Evolutionary conservation across 2,888 invertebrate species (phyloP), one percentile per base, ranked within the genome.

Genomic region (Drosophila prolongata): DNA sequence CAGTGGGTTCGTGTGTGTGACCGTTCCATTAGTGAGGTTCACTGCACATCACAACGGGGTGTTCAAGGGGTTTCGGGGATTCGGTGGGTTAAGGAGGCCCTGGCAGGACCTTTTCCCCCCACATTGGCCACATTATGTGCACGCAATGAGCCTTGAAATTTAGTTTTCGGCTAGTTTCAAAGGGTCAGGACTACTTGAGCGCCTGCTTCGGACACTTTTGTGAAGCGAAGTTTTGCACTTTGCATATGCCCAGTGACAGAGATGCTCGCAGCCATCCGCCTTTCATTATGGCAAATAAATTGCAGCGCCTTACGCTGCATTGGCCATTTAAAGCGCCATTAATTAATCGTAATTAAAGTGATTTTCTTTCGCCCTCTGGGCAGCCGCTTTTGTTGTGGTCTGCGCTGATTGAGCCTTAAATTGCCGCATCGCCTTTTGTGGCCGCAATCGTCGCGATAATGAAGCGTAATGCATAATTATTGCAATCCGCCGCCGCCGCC

Each of bases 71-170:
- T 40, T 47, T 11, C 53, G 53, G 53, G 40, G 6, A 30, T 11
- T 6, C 24, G 16, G 40, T 30, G 11, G 19, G 43, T 1, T 3
- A 34, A 3, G 16, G n/a, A 13, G 59, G 47, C 27, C 54, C 59
- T 75, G 62, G 34, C 35, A 43, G 52, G 69, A 69, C 70, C 66
- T 42, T 24, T 9, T 8, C 30, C 58, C 59, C 71, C 72, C 62
- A 57, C 60, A 53, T 78, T 86, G 83, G 83, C 83, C 85, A 89
- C 87, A 89, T 89, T 85, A 89, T 85, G 84, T 79, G 85, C 87
- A 89, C 79, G 81, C 85, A 85, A 85, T 85, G 85, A 85, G 85
- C 89, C 85, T 85, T 85, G 89, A 85, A 85, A 85, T 85, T 85
- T 87, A 89, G 87, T 85, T 84, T 88, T 85, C 71, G 87, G 80